These are phyloP conservation scores for Molossus alvarezi DNA, from an alignment of 2,797 vertebrate species.

Conservation along the genomic window DNA sequence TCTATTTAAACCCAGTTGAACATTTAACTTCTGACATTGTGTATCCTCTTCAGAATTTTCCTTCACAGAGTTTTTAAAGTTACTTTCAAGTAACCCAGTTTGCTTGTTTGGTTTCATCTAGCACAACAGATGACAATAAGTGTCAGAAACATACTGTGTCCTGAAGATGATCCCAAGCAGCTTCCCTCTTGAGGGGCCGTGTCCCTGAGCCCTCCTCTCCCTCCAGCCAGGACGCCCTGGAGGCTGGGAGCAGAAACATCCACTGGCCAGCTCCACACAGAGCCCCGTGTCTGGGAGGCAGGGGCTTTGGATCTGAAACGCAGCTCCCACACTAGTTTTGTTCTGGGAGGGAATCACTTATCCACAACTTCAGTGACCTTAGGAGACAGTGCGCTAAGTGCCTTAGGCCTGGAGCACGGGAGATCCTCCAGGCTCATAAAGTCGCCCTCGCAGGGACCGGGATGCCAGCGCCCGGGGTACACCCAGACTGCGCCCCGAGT, in stretches of 20 bases:
- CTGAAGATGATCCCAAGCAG: rapidly evolving
- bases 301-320: background rate
- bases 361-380: background rate
- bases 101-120: background rate
- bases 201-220: background rate
- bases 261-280: background rate
- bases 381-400: background rate
- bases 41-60: background rate
- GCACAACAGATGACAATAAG: background rate
- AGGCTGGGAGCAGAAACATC: background rate
- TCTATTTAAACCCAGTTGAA: background rate
- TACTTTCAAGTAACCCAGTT: background rate
- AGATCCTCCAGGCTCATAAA: background rate
- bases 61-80: background rate
- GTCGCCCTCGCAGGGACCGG: rapidly evolving
- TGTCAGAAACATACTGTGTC: background rate
- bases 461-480: background rate
- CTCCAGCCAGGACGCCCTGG: no score
- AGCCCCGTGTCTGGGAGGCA: background rate
- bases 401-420: background rate
- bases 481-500: rapidly evolving
- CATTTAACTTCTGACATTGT: background rate
- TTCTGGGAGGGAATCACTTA: background rate
- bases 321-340: no score
- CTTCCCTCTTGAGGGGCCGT: rapidly evolving